Percentiles rank a stretch among this genome's conserved stretches.
Evolutionary conservation across 2,113 vertebrate species (phyloP).

Genomic region (Fukomys damarensis): DNA sequence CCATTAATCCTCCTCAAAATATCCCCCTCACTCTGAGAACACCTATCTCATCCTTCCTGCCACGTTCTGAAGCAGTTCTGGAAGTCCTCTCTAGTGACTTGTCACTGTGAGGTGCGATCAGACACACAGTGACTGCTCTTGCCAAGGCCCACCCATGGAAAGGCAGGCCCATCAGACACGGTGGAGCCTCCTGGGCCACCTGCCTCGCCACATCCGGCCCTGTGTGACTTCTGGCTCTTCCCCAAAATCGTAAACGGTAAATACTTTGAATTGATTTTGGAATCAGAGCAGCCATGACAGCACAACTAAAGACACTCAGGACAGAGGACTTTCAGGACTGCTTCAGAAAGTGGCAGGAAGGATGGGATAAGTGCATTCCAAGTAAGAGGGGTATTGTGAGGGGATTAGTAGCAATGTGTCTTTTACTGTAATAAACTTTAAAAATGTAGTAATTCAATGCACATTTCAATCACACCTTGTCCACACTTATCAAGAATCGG

Average conservation of each 20-base stretch:
- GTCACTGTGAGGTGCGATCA: too few relatives aligned
- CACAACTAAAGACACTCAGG: not conserved
- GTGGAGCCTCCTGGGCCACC: too few relatives aligned
- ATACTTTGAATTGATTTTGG: not conserved
- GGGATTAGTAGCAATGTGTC: not conserved
- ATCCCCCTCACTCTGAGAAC: not conserved
- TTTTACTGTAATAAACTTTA: not conserved
- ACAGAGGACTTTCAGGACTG: not conserved
- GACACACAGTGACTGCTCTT: not conserved
- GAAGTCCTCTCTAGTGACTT: not conserved
- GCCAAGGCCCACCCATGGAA: not conserved
- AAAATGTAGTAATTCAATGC: not conserved
- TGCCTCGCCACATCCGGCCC: not conserved
- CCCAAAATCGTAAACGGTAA: not conserved
- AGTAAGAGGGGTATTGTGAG: not conserved
- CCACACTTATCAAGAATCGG: not conserved
- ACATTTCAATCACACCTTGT: not conserved
- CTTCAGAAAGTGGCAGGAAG: not conserved
- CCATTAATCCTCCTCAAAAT: not conserved
- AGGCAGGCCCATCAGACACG: not conserved
- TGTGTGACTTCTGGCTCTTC: not conserved
- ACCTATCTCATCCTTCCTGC: not conserved
- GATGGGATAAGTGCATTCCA: not conserved
- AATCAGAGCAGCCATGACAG: not conserved
- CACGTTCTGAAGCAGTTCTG: not conserved